These are phyloP conservation scores for Chloroceryle amazona DNA, from an alignment of 2,797 vertebrate genomes.

Conservation along the genomic window DNA sequence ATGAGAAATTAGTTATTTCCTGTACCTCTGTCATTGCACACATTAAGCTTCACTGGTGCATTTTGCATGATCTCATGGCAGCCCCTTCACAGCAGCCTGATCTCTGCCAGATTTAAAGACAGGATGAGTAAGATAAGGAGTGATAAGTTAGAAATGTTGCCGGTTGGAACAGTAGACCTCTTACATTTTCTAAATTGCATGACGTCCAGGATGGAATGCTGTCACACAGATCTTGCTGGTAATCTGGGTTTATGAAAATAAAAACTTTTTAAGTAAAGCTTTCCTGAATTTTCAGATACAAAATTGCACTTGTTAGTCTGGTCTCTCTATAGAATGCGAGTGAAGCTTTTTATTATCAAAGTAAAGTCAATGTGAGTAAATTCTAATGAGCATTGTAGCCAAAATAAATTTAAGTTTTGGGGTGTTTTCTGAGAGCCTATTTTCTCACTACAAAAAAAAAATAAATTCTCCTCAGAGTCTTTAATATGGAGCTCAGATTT, in stretches of 20 bases:
- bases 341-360: background rate
- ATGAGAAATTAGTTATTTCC: slow-evolving; percentile 69
- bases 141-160: background rate
- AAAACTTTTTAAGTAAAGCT: background rate
- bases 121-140: background rate
- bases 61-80: slow-evolving; percentile 62
- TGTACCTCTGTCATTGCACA: slow-evolving; percentile 54
- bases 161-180: background rate
- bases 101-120: slow-evolving; percentile 13
- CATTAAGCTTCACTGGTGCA: slow-evolving; percentile 34
- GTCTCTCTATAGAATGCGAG: background rate
- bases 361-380: background rate
- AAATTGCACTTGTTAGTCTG: background rate
- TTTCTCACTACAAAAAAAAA: background rate
- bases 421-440: background rate
- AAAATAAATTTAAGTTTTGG: background rate
- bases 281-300: background rate
- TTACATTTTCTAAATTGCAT: background rate
- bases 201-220: background rate
- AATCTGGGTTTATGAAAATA: background rate
- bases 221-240: background rate
- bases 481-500: slow-evolving; percentile 13
- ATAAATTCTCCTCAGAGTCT: background rate
- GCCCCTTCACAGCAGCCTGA: slow-evolving; percentile 31
- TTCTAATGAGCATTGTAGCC: background rate